A percentile compares a stretch with the other conserved stretches of the same genome.
phyloP scores from a whole-genome alignment of 1,140 invertebrate species.

The Leptinotarsa defecta region DNA sequence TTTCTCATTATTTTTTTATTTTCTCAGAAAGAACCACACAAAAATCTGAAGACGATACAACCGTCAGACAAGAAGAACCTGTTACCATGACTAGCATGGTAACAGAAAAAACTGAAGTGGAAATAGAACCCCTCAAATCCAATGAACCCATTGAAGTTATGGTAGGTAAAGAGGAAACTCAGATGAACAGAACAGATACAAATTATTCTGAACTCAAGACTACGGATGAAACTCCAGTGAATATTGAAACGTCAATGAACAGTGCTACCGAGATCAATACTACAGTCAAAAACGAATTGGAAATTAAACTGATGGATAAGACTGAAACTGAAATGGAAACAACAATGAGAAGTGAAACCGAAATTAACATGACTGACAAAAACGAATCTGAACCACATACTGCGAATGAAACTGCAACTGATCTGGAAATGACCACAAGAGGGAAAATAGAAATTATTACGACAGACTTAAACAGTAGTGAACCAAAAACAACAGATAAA shows the following conservation, averaged over 20 bases:
- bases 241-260: neutral
- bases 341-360: neutral
- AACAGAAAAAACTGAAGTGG: neutral
- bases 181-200: neutral
- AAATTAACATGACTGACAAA: neutral
- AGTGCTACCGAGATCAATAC: neutral
- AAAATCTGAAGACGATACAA: neutral
- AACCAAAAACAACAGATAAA: neutral
- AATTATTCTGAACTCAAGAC: neutral
- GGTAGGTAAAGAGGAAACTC: no score
- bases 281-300: conserved; percentile 4
- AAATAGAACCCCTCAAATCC: neutral
- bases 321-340: conserved; percentile 1
- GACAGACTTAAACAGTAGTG: neutral
- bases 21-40: neutral
- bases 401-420: neutral
- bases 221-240: neutral
- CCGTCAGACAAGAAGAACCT: neutral
- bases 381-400: neutral
- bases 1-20: no score
- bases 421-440: neutral
- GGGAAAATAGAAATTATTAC: neutral
- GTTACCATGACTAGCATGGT: neutral
- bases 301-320: neutral
- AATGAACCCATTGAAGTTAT: neutral